Conservation (phyloP, 2,113 vertebrate genomes). For the Neomonachus schauinslandi region DNA sequence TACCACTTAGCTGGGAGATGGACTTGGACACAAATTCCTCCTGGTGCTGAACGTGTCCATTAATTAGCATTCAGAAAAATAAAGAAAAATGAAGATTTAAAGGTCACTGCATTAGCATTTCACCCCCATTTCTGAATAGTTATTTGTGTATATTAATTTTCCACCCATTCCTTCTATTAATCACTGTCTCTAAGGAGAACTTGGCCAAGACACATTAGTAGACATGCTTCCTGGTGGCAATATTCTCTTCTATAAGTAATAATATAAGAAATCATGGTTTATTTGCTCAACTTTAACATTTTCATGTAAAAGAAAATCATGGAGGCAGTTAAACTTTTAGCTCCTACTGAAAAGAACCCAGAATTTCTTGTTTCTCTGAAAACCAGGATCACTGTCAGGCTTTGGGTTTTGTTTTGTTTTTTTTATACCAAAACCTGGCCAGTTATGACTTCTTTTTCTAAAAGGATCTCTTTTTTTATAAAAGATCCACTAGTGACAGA, state of each 20-base stretch:
- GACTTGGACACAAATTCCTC: conserved; percentile 30
- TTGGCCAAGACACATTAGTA: conserved; percentile 54
- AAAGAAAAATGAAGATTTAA: conserved; percentile 65
- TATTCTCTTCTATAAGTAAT: conserved; percentile 49
- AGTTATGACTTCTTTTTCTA: not conserved
- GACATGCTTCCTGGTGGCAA: not conserved
- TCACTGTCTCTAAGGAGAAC: conserved; percentile 63
- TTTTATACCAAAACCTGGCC: not conserved
- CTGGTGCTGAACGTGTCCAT: not conserved
- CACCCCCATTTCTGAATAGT: conserved; percentile 65
- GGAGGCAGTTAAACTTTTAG: conserved; percentile 2
- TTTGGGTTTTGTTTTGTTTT: not conserved
- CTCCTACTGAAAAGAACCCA: conserved; percentile 11
- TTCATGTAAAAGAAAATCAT: not conserved
- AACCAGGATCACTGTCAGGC: not conserved
- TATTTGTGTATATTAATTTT: conserved; percentile 59
- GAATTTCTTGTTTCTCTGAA: conserved; percentile 21
- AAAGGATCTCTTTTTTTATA: not conserved
- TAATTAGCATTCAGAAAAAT: conserved; percentile 57
- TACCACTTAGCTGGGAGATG: conserved; percentile 12
- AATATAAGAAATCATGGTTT: conserved; percentile 32
- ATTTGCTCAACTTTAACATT: conserved; percentile 52
- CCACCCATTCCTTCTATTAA: conserved; percentile 61
- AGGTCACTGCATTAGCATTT: conserved; percentile 36
- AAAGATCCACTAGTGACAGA: not conserved